Conservation (phyloP, 2,888 invertebrate species). For the Sinotaia quadrata region DNA sequence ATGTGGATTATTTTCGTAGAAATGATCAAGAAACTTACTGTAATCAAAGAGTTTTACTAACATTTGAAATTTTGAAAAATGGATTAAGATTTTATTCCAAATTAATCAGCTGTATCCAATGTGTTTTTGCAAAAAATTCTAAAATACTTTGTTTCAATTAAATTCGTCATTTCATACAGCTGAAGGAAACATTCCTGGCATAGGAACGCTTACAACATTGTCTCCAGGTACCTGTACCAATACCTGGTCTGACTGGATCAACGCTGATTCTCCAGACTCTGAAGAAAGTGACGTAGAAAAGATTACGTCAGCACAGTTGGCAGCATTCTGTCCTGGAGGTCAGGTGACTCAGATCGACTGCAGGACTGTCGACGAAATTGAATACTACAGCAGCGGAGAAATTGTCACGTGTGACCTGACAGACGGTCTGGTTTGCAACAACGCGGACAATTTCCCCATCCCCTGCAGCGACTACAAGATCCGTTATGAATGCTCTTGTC, state of each 20-base stretch:
- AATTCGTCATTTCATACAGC: too few relatives aligned
- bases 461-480: conserved; percentile 66
- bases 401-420: conserved; percentile 74
- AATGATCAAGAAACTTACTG: too few relatives aligned
- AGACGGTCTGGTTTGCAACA: conserved; percentile 80
- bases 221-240: conserved; percentile 21
- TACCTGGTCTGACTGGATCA: conserved; percentile 57
- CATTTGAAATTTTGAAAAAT: too few relatives aligned
- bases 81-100: too few relatives aligned
- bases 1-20: too few relatives aligned
- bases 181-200: too few relatives aligned
- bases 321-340: conserved; percentile 54
- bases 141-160: too few relatives aligned
- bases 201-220: conserved; percentile 1
- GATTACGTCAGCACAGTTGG: conserved; percentile 44
- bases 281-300: conserved; percentile 51
- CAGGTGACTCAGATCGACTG: conserved; percentile 64
- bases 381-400: conserved; percentile 51
- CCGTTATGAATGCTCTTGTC: conserved; percentile 74
- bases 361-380: conserved; percentile 48
- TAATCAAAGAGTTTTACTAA: too few relatives aligned
- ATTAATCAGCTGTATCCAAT: too few relatives aligned
- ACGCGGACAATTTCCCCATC: conserved; percentile 48
- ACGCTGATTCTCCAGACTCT: conserved; percentile 49
- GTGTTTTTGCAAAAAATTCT: too few relatives aligned